phyloP scores from a whole-genome alignment of 2,888 invertebrate genomes.

The Pherbina coryleti region DNA sequence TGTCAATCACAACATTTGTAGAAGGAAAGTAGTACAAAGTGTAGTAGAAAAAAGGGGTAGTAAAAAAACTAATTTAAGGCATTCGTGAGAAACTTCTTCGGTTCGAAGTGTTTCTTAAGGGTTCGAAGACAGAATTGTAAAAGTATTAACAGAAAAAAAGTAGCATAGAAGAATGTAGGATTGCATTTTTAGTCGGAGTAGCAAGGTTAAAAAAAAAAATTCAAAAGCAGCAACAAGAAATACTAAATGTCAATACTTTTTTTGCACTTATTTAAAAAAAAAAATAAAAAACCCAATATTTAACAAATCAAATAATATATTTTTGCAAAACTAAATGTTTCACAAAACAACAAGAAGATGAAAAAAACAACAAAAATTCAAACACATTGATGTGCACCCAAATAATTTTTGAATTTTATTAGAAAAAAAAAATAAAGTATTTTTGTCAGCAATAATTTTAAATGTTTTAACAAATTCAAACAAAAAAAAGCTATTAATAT shows the following conservation, averaged over 20 bases:
- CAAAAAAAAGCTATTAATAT: constrained; percentile 47
- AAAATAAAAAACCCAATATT: not conserved
- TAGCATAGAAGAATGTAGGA: too few species aligned
- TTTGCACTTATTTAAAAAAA: constrained; percentile 5
- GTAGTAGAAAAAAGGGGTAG: too few species aligned
- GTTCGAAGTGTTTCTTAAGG: too few species aligned
- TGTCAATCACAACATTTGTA: too few species aligned
- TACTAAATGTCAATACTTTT: constrained; percentile 3
- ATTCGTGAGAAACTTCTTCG: too few species aligned
- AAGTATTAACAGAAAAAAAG: too few species aligned
- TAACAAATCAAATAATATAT: not conserved
- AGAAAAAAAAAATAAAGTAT: constrained; percentile 30
- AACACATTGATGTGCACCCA: not conserved
- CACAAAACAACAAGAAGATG: constrained; percentile 9
- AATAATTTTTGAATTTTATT: constrained; percentile 44
- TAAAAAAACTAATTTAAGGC: too few species aligned
- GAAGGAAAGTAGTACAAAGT: too few species aligned
- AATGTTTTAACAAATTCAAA: constrained; percentile 38
- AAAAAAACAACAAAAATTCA: constrained; percentile 32
- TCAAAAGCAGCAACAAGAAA: not conserved
- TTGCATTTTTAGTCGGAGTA: not conserved
- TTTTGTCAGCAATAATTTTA: constrained; percentile 32
- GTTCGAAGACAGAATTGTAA: too few species aligned
- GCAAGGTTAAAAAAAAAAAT: not conserved
- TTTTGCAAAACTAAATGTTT: constrained; percentile 23